Percentiles rank a stretch among this genome's conserved stretches.
These are phyloP conservation scores for Microplitis deprimator DNA, from an alignment of 2,888 invertebrate genomes.

Conservation along the genomic window DNA sequence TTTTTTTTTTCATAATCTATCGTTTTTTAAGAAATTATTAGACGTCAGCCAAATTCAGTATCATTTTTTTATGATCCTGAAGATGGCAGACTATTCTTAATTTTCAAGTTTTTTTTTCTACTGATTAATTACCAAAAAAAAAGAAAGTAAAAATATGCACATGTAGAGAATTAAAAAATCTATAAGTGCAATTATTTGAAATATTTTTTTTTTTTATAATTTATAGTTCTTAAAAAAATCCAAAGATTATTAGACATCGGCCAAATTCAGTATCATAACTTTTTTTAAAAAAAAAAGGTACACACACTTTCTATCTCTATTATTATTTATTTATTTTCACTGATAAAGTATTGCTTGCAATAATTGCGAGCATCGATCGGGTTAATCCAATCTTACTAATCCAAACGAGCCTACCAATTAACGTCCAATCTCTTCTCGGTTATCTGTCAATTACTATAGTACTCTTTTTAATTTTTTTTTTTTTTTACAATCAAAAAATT, in stretches of 20 bases:
- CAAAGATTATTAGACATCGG: too few relatives aligned
- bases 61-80: too few relatives aligned
- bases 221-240: not conserved
- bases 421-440: conserved; percentile 14
- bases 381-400: conserved; percentile 31
- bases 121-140: too few relatives aligned
- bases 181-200: too few relatives aligned
- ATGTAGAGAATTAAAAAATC: too few relatives aligned
- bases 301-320: conserved; percentile 50
- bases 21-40: too few relatives aligned
- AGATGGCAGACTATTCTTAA: too few relatives aligned
- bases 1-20: too few relatives aligned
- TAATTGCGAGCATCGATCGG: conserved; percentile 31
- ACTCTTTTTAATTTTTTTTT: conserved; percentile 9
- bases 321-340: conserved; percentile 39
- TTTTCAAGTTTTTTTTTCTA: too few relatives aligned
- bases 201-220: not conserved
- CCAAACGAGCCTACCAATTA: conserved; percentile 28
- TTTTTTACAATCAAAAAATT: not conserved
- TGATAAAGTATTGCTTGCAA: conserved; percentile 23
- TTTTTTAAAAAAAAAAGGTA: conserved; percentile 32
- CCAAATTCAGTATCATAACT: too few relatives aligned
- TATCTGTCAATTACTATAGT: conserved; percentile 8
- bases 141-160: too few relatives aligned
- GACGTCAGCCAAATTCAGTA: too few relatives aligned